phyloP scores from a whole-genome alignment of 1,140 invertebrate genomes.

The Drosophila malerkotliana region DNA sequence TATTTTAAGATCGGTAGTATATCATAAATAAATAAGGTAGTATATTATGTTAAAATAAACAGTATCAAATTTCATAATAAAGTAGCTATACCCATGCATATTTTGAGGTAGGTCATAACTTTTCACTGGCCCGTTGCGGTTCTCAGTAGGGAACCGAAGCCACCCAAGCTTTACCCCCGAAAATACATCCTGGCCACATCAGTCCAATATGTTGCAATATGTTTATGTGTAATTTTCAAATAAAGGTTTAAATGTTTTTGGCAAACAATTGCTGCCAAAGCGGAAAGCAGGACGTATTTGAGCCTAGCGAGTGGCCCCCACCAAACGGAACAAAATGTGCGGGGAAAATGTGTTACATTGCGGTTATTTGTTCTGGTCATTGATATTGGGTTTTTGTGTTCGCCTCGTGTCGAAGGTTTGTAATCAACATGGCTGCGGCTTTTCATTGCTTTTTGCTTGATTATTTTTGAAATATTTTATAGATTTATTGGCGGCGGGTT shows the following conservation, averaged over 20 bases:
- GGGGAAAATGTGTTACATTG: slow-evolving; percentile 76
- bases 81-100: neutral
- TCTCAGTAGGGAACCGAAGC: neutral
- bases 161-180: neutral
- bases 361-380: slow-evolving; percentile 77
- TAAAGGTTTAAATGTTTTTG: slow-evolving; percentile 80
- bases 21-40: too few species aligned
- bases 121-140: slow-evolving; percentile 24
- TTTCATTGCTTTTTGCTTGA: slow-evolving; percentile 64
- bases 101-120: neutral
- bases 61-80: neutral
- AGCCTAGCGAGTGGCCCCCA: neutral
- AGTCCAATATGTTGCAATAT: slow-evolving; percentile 52
- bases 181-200: neutral
- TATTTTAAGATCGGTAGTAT: too few species aligned
- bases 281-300: neutral
- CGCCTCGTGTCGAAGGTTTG: slow-evolving; percentile 45
- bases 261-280: slow-evolving; percentile 68
- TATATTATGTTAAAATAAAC: too few species aligned
- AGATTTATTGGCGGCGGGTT: slow-evolving; percentile 15
- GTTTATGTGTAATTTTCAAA: slow-evolving; percentile 81
- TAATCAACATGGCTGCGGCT: slow-evolving; percentile 77
- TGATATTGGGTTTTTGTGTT: slow-evolving; percentile 62
- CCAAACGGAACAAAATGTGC: slow-evolving; percentile 36
- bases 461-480: slow-evolving; percentile 62